phyloP scores from a whole-genome alignment of 1,140 invertebrate genomes.

The Diorhabda elongata region DNA sequence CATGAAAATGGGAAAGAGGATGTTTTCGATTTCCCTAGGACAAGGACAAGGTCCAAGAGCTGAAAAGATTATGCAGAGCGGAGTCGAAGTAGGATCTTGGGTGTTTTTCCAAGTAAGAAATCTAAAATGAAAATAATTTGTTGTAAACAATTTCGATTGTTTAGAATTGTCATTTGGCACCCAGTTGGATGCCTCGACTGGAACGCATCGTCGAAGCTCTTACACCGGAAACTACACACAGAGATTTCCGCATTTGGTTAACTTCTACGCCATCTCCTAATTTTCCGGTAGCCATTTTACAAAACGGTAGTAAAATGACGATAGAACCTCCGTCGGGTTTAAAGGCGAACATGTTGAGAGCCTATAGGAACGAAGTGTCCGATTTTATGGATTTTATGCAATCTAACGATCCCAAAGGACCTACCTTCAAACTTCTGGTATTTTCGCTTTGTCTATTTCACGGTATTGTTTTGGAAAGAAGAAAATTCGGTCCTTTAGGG shows the following conservation, averaged over 20 bases:
- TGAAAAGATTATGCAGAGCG: conserved; percentile 58
- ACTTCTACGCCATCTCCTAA: conserved; percentile 63
- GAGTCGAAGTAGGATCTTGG: conserved; percentile 60
- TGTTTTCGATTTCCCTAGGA: conserved; percentile 66
- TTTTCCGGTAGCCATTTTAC: conserved; percentile 67
- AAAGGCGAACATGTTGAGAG: conserved; percentile 62
- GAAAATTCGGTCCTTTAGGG: conserved; percentile 69
- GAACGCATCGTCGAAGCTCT: conserved; percentile 57
- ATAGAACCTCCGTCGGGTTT: conserved; percentile 66
- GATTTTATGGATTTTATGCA: conserved; percentile 56
- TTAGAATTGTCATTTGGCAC: conserved; percentile 71
- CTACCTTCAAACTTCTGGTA: conserved; percentile 59
- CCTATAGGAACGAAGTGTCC: conserved; percentile 53
- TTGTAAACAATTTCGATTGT: background rate
- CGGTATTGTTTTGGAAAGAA: conserved; percentile 60
- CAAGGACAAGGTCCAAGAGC: conserved; percentile 68
- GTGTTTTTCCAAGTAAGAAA: conserved; percentile 56
- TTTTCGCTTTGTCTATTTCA: conserved; percentile 72
- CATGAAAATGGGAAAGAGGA: conserved; percentile 53
- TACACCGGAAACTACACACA: conserved; percentile 51
- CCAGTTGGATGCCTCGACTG: conserved; percentile 66
- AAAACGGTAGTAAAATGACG: conserved; percentile 70
- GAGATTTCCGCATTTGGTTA: conserved; percentile 67
- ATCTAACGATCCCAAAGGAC: conserved; percentile 51
- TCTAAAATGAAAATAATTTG: background rate